Evolutionary conservation across 2,797 vertebrate species (phyloP).

Genomic region (Orientallactaga sibirica): DNA sequence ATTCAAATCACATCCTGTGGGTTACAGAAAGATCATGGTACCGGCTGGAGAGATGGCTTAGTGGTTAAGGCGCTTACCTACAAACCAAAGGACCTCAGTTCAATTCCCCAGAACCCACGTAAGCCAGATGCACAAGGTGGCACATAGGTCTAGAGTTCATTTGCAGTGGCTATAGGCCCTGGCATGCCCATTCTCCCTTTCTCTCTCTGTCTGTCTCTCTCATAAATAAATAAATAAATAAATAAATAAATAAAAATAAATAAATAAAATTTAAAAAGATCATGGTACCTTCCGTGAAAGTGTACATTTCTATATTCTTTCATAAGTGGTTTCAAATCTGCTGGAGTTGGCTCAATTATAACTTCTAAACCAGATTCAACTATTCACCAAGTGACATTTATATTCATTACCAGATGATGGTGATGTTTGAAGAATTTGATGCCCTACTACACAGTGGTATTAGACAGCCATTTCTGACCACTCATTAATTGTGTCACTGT

Average conservation of each 20-base stretch:
- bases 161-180: too few relatives aligned
- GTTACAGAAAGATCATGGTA: background rate
- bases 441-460: background rate
- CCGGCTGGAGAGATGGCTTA: background rate
- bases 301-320: background rate
- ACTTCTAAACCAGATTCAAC: conserved; percentile 47
- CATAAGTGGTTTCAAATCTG: background rate
- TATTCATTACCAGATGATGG: conserved; percentile 11
- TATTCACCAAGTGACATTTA: background rate
- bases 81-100: too few relatives aligned
- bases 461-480: conserved; percentile 14
- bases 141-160: too few relatives aligned
- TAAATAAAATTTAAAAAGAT: background rate
- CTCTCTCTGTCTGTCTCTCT: too few relatives aligned
- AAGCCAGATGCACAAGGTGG: too few relatives aligned
- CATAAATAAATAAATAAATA: too few relatives aligned
- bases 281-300: background rate
- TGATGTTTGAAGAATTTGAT: background rate
- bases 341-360: conserved; percentile 19
- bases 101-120: too few relatives aligned
- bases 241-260: too few relatives aligned
- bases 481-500: background rate
- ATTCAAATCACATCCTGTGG: background rate
- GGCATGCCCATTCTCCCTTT: too few relatives aligned
- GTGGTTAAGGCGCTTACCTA: too few relatives aligned